A percentile compares a stretch with the other conserved stretches of the same genome.
Evolutionary conservation across 2,888 invertebrate species (phyloP).

Genomic region (Cyrtodaria siliqua): DNA sequence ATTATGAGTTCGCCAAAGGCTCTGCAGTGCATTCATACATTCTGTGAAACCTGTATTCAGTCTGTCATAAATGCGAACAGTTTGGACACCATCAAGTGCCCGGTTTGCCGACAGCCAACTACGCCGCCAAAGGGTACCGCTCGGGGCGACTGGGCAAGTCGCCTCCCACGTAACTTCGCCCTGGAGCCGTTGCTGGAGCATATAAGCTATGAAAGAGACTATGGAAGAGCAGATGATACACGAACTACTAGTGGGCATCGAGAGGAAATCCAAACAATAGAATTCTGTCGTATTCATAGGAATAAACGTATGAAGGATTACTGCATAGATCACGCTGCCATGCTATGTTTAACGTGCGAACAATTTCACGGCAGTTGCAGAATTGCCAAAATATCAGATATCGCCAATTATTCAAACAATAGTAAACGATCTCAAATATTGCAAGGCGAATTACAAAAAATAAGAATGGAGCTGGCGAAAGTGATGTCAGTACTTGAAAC

Average conservation of each 20-base stretch:
- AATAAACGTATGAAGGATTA: neutral
- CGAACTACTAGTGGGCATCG: no score
- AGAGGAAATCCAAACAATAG: neutral
- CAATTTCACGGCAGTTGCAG: neutral
- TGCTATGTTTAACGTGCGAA: conserved; percentile 4
- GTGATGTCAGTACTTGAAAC: neutral
- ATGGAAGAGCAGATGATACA: no score
- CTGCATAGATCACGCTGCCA: neutral
- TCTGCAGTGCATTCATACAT: conserved; percentile 10
- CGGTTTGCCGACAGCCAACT: no score
- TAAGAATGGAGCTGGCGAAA: no score
- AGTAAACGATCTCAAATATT: no score
- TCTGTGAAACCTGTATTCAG: conserved; percentile 19
- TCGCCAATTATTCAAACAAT: no score
- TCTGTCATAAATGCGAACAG: neutral
- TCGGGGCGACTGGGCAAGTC: neutral
- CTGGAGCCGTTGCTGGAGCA: neutral
- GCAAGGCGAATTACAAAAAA: no score
- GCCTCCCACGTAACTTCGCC: conserved; percentile 7
- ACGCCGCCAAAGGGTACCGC: neutral
- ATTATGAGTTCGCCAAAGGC: neutral
- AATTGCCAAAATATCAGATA: no score
- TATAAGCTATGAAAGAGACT: no score
- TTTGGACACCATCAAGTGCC: no score
- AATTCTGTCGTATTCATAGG: neutral